These are phyloP conservation scores for Parnassius mnemosyne DNA, from an alignment of 2,888 invertebrate species.

Conservation along the genomic window DNA sequence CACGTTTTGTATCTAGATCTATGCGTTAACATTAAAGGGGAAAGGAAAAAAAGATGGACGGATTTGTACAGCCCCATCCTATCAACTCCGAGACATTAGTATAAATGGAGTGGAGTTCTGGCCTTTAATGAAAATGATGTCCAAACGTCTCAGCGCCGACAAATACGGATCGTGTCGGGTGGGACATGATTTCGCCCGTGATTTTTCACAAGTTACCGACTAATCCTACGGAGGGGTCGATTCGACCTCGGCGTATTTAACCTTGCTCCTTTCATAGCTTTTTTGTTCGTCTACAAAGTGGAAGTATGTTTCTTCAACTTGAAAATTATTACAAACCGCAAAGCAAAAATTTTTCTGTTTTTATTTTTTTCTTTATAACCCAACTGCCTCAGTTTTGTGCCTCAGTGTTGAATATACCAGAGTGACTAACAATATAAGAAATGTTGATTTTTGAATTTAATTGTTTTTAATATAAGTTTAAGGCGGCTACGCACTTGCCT, in stretches of 20 bases:
- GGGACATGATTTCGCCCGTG: constrained; percentile 33
- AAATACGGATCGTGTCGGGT: constrained; percentile 50
- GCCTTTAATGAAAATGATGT: constrained; percentile 65
- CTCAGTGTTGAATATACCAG: no score
- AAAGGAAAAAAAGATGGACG: constrained; percentile 27
- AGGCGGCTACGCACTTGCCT: no score
- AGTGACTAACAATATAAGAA: no score
- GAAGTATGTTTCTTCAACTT: no score
- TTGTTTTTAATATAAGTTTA: no score
- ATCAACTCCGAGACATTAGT: constrained; percentile 54
- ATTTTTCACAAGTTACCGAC: constrained; percentile 48
- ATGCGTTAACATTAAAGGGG: background rate
- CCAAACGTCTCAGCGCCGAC: constrained; percentile 49
- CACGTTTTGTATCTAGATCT: background rate
- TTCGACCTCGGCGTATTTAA: constrained; percentile 34
- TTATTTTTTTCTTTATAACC: no score
- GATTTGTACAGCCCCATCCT: constrained; percentile 36
- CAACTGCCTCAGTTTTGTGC: no score
- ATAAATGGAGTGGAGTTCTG: constrained; percentile 57
- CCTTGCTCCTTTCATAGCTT: constrained; percentile 1
- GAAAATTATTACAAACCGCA: no score
- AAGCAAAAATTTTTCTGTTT: no score
- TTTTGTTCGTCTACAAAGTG: background rate
- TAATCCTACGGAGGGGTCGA: constrained; percentile 32
- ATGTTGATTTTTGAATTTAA: no score